These are phyloP conservation scores for Xestia rhomboidea DNA, from an alignment of 2,888 invertebrate genomes.

Conservation along the genomic window DNA sequence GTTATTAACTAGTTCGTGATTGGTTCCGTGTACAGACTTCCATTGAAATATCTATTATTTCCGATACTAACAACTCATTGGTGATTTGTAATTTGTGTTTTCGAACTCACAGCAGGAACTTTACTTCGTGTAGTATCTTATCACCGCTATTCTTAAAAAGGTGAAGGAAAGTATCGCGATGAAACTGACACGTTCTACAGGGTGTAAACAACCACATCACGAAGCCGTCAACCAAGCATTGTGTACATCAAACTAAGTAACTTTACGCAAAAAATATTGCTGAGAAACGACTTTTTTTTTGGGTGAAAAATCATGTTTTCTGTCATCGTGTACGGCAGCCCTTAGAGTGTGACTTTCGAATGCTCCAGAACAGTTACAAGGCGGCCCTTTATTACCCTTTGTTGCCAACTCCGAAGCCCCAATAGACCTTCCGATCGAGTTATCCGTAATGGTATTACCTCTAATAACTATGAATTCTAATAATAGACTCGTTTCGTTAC, in stretches of 20 bases:
- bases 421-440: slow-evolving; percentile 57
- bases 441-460: slow-evolving; percentile 53
- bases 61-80: background rate
- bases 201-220: too few species aligned
- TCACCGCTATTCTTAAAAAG: background rate
- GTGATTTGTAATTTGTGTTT: background rate
- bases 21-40: background rate
- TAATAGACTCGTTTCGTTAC: slow-evolving; percentile 42
- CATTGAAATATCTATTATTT: background rate
- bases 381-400: slow-evolving; percentile 69
- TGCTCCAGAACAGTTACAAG: slow-evolving; percentile 63
- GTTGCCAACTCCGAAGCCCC: slow-evolving; percentile 70
- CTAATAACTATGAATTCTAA: slow-evolving; percentile 54
- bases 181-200: background rate
- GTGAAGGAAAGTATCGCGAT: background rate
- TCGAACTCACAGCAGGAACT: background rate
- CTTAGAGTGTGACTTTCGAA: slow-evolving; percentile 68
- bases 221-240: too few species aligned
- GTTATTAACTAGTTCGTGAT: slow-evolving; percentile 10
- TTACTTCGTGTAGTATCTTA: background rate
- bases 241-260: too few species aligned
- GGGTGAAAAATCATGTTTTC: too few species aligned
- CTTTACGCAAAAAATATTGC: too few species aligned
- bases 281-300: too few species aligned
- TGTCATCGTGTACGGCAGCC: background rate